Evolutionary conservation across 2,797 vertebrate species (phyloP), one percentile per base, ranked within the genome.

Genomic region (Borostomias antarcticus): DNA sequence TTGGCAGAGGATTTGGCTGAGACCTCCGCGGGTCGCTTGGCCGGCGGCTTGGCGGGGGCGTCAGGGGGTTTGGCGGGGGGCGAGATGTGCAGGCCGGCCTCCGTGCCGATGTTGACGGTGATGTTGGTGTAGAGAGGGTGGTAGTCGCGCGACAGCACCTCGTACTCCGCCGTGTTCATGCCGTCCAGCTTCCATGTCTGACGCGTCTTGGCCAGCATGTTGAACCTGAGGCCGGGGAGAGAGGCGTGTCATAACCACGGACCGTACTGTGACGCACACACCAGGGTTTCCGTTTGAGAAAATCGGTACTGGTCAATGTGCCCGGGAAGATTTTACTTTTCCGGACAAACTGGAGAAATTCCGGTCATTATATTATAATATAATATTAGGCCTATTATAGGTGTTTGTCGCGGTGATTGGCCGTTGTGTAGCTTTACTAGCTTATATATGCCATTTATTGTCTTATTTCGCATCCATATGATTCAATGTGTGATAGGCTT

Each of bases 71-170:
- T 65, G 13, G 29, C 35, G 0, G 58, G 17, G 1, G 32, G 53
- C 50, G 33, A 26, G 1, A 51, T 25, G 2, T 61, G 78, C 1
- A 90, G 74, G 2, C 90, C 88, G 0, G 74, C 79, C 70, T 92
- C 88, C 0, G 86, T 89, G 64, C 89, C 92, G 10, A 95, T 89
- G 85, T 94, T 81, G 58, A 94, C 90, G 0, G 93, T 94, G 84
- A 95, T 92, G 84, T 93, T 95, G 69, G 93, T 92, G 79, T 93
- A 94, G 71, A 95, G 93, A 0, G 88, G 88, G 17, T 80, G 62
- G 74, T 88, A 82, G 17, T 93, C 70, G 63, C 89, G 88, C 0
- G 90, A 91, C 4, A 95, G 5, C 1, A 93, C 63, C 63, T 88
- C 70, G 1, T 94, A 95, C 15, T 91, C 85, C 9, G 79, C 79